Evolutionary conservation across 2,888 invertebrate genomes (phyloP).

Genomic region (Drosophila nr. perissopoda): DNA sequence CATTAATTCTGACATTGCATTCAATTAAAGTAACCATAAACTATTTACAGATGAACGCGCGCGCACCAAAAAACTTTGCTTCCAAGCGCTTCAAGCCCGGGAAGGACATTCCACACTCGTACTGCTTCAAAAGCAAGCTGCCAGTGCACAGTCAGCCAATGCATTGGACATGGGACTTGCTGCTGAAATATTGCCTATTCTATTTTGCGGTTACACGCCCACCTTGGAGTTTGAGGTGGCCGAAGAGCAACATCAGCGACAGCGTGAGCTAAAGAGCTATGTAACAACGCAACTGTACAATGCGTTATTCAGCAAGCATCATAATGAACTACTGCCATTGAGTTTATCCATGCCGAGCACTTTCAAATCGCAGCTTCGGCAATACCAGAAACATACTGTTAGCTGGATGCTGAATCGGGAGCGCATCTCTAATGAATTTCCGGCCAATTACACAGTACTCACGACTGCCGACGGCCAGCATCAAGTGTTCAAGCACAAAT

Average conservation of each 20-base stretch:
- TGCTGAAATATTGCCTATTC: conserved; percentile 48
- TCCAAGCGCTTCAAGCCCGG: conserved; percentile 11
- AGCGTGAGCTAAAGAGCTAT: conserved; percentile 72
- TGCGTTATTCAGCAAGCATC: conserved; percentile 65
- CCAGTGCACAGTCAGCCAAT: conserved; percentile 3
- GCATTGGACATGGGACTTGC: conserved; percentile 41
- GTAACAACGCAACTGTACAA: conserved; percentile 78
- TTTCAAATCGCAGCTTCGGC: conserved; percentile 86
- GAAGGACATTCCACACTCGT: conserved; percentile 19
- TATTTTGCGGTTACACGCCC: conserved; percentile 56
- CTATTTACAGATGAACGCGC: conserved; percentile 34
- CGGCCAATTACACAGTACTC: conserved; percentile 60
- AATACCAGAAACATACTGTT: conserved; percentile 89
- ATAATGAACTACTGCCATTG: neutral
- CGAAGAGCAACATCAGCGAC: conserved; percentile 40
- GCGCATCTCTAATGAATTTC: conserved; percentile 47
- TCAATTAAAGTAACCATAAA: neutral
- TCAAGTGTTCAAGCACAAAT: conserved; percentile 74
- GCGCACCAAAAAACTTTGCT: conserved; percentile 47
- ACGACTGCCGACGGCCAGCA: conserved; percentile 57
- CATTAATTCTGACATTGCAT: no score
- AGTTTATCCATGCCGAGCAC: conserved; percentile 73
- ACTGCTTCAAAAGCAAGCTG: conserved; percentile 15
- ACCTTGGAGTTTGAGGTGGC: conserved; percentile 55
- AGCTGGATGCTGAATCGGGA: conserved; percentile 89